Base-by-base conservation (phyloP, 2,113 vertebrate species). In the Syngnathoides biaculeatus region DNA sequence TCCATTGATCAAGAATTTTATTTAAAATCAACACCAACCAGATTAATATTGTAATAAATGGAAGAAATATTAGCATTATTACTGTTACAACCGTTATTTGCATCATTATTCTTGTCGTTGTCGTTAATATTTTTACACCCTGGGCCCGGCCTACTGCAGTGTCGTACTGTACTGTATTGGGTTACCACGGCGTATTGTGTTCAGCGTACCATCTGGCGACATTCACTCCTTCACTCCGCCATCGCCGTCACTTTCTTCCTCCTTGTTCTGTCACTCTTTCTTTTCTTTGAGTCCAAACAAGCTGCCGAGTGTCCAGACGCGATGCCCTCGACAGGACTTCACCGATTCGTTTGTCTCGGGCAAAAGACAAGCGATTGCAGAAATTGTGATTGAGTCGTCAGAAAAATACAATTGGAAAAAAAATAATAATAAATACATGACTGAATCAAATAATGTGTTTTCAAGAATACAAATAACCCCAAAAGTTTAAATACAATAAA, bases 151-250 rank as follows among this genome's bases (percentile, higher is more conserved):
- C n/a, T 43, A 30, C 27, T 50, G 63, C 30, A 1, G 73, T 63
- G 39, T 53, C 1, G 48, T 12, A 26, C 24, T 24, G 22, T 55
- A 57, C 45, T 79, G 82, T 83, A 75, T 84, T 27, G 47, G 73
- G 71, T 86, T 86, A 74, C 82, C 76, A 87, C 88, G 86, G 86
- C 85, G 71, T 69, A 84, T 88, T 89, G 72, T 86, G 73, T 81
- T 79, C 73, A 77, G 81, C 79, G 88, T 88, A 81, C 86, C 89
- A 88, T 88, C 85, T 90, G 86, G 86, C 78, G 85, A 79, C 81
- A 73, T 40, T 4, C 68, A 73, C 74, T 72, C 60, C 81, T 65
- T 60, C 64, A 48, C 47, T n/a, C 66, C 60, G 47, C 55, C 10
- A 13, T 40, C 53, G 24, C 65, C 66, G 45, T 64, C 52, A 70